These are phyloP conservation scores for Lerema accius DNA, from an alignment of 1,140 invertebrate genomes.

Conservation along the genomic window DNA sequence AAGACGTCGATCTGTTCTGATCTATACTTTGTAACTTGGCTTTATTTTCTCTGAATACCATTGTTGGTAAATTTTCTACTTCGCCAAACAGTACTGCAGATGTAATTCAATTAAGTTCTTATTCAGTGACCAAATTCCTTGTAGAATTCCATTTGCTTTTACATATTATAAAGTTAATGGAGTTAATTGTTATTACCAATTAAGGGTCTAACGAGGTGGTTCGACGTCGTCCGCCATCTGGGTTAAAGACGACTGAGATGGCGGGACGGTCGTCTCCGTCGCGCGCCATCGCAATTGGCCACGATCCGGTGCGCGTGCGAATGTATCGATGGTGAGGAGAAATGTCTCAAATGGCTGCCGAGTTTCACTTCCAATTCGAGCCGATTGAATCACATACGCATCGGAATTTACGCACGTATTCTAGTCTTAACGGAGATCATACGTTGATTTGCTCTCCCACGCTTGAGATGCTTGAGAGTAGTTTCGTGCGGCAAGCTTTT, in stretches of 20 bases:
- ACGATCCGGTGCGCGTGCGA: slow-evolving; percentile 44
- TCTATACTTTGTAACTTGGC: too few species aligned
- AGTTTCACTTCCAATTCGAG: slow-evolving; percentile 48
- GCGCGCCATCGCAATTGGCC: slow-evolving; percentile 35
- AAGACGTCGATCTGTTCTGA: too few species aligned
- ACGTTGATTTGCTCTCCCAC: neutral
- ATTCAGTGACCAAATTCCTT: too few species aligned
- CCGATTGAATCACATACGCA: slow-evolving; percentile 42
- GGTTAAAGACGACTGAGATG: slow-evolving; percentile 48
- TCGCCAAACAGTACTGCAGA: too few species aligned
- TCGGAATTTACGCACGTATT: slow-evolving; percentile 33
- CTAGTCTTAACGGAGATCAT: neutral
- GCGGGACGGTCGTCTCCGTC: slow-evolving; percentile 38
- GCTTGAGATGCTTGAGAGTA: neutral
- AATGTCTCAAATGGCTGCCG: slow-evolving; percentile 48
- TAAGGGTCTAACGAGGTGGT: slow-evolving; percentile 48
- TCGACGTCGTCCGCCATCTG: slow-evolving; percentile 43
- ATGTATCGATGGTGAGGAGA: slow-evolving; percentile 49
- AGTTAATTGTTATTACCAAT: slow-evolving; percentile 44
- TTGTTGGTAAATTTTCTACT: too few species aligned
- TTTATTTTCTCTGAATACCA: too few species aligned
- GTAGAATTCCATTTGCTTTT: slow-evolving; percentile 1
- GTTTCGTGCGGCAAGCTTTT: neutral
- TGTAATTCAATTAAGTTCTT: too few species aligned
- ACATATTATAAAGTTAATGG: slow-evolving; percentile 30